Base-by-base conservation (phyloP, 2,113 vertebrate genomes). In the Talpa occidentalis region DNA sequence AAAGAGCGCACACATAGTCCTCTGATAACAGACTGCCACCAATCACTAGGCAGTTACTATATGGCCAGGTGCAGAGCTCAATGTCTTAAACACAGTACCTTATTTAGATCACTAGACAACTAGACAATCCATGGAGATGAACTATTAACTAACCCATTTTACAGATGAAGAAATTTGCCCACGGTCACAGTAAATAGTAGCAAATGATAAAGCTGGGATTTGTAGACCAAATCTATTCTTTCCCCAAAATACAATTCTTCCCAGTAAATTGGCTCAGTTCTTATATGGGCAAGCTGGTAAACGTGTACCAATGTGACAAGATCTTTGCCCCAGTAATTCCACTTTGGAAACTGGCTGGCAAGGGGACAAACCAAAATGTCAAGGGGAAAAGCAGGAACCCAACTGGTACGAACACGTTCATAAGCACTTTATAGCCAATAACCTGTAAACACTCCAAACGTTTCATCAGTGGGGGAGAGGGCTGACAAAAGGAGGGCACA, bases 51-150 rank as follows among this genome's bases (percentile, higher is more conserved):
- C 35, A 56, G 14, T 47, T 59, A 21, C 37, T 66, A 56, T 14
- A 16, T 54, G 40, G 42, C 49, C 69, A 62, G 47, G 21, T 12
- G 24, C 9, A 86, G 30, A 88, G 73, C 21, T 83, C 30, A 79
- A 54, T 21, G 40, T 44, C 73, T 84, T 60, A 60, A 80, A 37
- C 37, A 89, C 19, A 80, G 28, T 28, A 70, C 76, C 60, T 92
- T 44, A 52, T 12, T 49, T n/a, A 77, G 67, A 67, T 28, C 66
- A 84, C 81, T 90, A 85, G 64, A 93, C 66, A 84, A 84, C 81
- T 90, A 85, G 64, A 93, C 66, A 84, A 88, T 60, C 37, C 24
- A 49, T 28, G 22, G 32, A 80, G 44, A 93, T 88, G 44, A 91
- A 73, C 32, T 37, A 60, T 85, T 62, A 64, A 69, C 21, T 73